phyloP scores from a whole-genome alignment of 2,797 vertebrate species.

The Coregonus ussuriensis region DNA sequence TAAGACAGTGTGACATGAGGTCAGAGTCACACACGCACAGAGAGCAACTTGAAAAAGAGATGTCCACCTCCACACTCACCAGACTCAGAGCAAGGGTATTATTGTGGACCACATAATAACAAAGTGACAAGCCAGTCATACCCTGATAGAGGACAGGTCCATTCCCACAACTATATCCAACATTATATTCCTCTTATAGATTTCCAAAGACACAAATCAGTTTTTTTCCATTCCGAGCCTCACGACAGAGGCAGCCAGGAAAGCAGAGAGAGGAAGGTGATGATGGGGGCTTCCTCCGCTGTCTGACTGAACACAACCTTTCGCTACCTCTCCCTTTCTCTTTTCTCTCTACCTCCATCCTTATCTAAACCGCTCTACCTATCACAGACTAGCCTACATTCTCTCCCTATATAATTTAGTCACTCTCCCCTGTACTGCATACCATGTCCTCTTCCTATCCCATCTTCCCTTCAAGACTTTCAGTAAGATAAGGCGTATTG shows the following conservation, averaged over 20 bases:
- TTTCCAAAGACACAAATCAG: background rate
- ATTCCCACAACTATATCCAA: background rate
- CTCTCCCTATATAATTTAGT: background rate
- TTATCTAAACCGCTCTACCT: constrained; percentile 20
- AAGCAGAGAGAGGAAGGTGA: constrained; percentile 18
- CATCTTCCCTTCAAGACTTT: background rate
- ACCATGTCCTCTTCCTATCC: background rate
- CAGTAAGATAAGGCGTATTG: background rate
- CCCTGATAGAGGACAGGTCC: background rate
- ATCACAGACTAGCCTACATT: background rate
- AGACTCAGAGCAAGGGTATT: background rate
- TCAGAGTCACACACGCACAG: background rate
- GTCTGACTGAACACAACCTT: constrained; percentile 31
- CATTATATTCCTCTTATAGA: background rate
- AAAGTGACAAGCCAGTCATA: background rate
- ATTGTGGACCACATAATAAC: background rate
- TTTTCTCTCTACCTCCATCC: constrained; percentile 35
- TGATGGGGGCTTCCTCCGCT: constrained; percentile 38
- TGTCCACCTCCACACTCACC: background rate
- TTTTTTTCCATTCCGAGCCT: background rate
- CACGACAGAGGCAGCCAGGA: background rate
- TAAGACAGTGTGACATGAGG: background rate
- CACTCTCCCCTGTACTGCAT: background rate
- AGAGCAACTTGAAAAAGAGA: constrained; percentile 9
- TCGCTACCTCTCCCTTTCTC: no score